These are phyloP conservation scores for Poecile montanus DNA, from an alignment of 2,797 vertebrate species.

Conservation along the genomic window DNA sequence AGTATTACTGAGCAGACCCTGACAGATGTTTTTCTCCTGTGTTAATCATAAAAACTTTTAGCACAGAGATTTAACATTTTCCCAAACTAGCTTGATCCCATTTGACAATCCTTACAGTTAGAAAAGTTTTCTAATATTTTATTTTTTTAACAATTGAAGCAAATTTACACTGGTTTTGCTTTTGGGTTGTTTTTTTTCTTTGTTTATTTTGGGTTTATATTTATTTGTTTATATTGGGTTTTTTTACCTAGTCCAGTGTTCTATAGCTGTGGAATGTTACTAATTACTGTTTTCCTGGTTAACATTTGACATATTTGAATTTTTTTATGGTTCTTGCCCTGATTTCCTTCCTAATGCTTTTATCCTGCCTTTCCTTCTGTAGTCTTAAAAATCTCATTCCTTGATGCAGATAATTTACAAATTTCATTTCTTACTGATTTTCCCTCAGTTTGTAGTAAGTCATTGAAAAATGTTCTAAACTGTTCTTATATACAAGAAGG, in stretches of 20 bases:
- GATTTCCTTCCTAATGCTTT: not conserved
- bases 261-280: not conserved
- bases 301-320: not conserved
- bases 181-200: not conserved
- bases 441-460: not conserved
- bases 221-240: too few relatives aligned
- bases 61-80: not conserved
- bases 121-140: not conserved
- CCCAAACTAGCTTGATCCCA: not conserved
- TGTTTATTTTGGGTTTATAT: too few relatives aligned
- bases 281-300: not conserved
- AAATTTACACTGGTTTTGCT: not conserved
- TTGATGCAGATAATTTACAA: not conserved
- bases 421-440: not conserved
- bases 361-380: not conserved
- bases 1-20: not conserved
- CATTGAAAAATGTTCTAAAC: not conserved
- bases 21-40: not conserved
- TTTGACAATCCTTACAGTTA: not conserved
- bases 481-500: not conserved
- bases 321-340: not conserved
- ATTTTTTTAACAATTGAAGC: not conserved
- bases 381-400: not conserved
- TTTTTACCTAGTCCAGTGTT: not conserved
- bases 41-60: not conserved